These are phyloP conservation scores for Ophraella communa DNA, from an alignment of 2,888 invertebrate genomes.

Conservation along the genomic window DNA sequence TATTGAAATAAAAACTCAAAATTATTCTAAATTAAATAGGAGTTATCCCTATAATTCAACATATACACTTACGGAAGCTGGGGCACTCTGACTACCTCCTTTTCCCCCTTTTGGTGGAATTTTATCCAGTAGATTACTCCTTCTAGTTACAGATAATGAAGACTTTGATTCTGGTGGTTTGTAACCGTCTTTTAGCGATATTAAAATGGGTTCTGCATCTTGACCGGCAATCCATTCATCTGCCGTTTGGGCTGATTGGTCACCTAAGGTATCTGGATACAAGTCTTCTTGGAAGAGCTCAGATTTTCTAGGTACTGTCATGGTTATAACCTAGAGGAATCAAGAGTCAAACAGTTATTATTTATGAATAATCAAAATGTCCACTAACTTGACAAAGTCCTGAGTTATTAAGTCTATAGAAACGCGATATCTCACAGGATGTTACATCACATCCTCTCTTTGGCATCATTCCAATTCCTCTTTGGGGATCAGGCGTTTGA, in stretches of 20 bases:
- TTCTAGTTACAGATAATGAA: constrained; percentile 74
- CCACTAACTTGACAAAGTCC: constrained; percentile 84
- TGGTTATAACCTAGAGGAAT: constrained; percentile 89
- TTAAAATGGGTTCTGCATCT: constrained; percentile 88
- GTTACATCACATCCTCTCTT: constrained; percentile 95
- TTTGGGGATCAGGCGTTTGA: constrained; percentile 96
- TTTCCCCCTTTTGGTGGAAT: constrained; percentile 61
- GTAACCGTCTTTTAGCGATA: constrained; percentile 86
- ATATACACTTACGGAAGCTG: constrained; percentile 55
- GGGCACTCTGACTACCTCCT: constrained; percentile 35
- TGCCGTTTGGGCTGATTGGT: constrained; percentile 85
- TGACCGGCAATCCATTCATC: constrained; percentile 92
- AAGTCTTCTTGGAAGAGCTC: constrained; percentile 97
- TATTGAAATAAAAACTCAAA: not conserved
- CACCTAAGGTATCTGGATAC: constrained; percentile 93
- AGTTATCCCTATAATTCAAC: not conserved
- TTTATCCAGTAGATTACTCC: constrained; percentile 83
- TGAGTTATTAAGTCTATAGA: constrained; percentile 94
- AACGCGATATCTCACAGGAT: constrained; percentile 92
- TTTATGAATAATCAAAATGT: too few species aligned
- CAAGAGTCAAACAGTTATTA: too few species aligned
- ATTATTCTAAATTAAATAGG: not conserved
- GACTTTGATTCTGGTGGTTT: constrained; percentile 73
- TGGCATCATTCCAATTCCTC: constrained; percentile 97
- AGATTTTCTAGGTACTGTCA: constrained; percentile 98